phyloP scores from a whole-genome alignment of 2,888 invertebrate genomes.

The Caenorhabditis sp. region DNA sequence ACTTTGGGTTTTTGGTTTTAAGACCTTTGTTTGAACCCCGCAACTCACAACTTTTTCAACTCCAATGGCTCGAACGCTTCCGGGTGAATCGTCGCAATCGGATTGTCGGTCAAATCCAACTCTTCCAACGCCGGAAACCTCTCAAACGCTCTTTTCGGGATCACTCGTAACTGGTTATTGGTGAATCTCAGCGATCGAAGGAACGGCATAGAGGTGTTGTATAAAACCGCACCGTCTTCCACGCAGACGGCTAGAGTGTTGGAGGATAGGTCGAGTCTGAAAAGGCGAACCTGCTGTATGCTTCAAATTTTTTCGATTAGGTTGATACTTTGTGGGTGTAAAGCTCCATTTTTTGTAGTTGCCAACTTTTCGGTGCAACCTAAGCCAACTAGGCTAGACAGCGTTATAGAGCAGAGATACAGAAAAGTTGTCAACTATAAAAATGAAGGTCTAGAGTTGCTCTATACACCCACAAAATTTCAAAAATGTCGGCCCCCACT shows the following conservation, averaged over 20 bases:
- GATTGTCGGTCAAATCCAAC: conserved; percentile 75
- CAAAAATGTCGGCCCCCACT: neutral
- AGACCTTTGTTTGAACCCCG: neutral
- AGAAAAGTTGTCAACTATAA: too few species aligned
- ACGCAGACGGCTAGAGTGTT: conserved; percentile 76
- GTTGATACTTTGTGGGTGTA: neutral
- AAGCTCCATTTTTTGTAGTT: neutral
- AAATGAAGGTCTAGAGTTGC: too few species aligned
- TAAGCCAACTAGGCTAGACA: too few species aligned
- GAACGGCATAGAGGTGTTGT: conserved; percentile 75
- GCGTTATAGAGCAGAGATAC: too few species aligned
- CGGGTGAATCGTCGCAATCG: conserved; percentile 73
- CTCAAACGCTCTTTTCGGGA: conserved; percentile 73
- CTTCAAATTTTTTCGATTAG: neutral
- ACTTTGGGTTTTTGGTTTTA: too few species aligned
- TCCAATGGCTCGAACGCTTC: conserved; percentile 75
- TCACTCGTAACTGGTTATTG: conserved; percentile 68
- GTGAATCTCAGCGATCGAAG: conserved; percentile 68
- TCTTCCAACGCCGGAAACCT: conserved; percentile 73
- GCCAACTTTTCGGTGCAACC: too few species aligned
- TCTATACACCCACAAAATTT: too few species aligned
- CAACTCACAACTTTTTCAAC: conserved; percentile 45
- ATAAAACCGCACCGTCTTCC: conserved; percentile 76
- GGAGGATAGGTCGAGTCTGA: conserved; percentile 70
- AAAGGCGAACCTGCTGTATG: too few species aligned